Base-by-base conservation (phyloP, 1,140 invertebrate species). In the Bathynomus jamesi region DNA sequence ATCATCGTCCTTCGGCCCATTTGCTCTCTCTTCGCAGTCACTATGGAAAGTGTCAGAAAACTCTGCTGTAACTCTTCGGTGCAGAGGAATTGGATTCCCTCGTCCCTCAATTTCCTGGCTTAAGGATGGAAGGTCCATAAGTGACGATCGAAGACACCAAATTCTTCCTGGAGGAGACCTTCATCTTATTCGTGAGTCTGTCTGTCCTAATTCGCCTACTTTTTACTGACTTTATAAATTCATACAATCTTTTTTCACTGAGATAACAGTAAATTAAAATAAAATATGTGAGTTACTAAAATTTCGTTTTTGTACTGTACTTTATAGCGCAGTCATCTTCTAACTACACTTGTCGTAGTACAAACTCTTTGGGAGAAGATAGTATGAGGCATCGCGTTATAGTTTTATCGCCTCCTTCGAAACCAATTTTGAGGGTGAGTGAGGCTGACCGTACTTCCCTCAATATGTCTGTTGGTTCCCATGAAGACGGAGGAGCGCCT, bases 161-260 rank as follows among this genome's bases (percentile, higher is more conserved):
- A 28, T 69, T 7, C 30, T 69, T 27, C 67, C 46, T 24, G 67
- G 67, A 5, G 67, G 67, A 3, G 67, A 69, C 67, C 24, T 69
- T 29, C 67, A 69, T 24, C 21, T 69, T 1, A 28, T 61, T 28
- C 46, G 67, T 69, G 46, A 53, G 67, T 28, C 7, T 11, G 21
- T 11, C 46, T 53, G 46, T 11, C 11, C 46, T 11, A 21, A 11
- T 53, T 11, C 46, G 46, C 11, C 46, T 21, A 53, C 46, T 53
- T 53, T 11, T 53, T 11, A 21, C 46, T 21, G 46, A 21, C 11
- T 21, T 13, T 11, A 53, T 13, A 53, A 21, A 53, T 11, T 21
- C 11, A 53, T 53, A 21, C 46, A 21, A 53, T 53, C 21, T 11
- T 21, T 53, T 11, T 53, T 13, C 11, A 13, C 46, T 53, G 46